Conservation (phyloP, 2,888 invertebrate genomes). For the Eledone cirrhosa region DNA sequence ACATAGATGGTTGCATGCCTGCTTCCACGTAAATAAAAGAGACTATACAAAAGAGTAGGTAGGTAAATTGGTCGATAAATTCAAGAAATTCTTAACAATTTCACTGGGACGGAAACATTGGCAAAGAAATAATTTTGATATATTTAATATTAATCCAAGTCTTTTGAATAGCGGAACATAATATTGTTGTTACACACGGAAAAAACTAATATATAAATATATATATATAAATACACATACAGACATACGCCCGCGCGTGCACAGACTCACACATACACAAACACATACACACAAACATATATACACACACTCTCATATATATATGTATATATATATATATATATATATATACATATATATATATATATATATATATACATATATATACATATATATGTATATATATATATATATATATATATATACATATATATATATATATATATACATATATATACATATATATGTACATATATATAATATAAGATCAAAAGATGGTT, state of each 20-base stretch:
- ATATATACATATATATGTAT: neutral
- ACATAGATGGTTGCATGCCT: neutral
- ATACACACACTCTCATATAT: neutral
- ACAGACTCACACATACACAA: neutral
- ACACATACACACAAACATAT: neutral
- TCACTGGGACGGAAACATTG: no score
- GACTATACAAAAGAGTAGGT: neutral
- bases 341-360: neutral
- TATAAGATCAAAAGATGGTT: no score
- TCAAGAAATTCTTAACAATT: no score
- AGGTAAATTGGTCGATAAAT: neutral
- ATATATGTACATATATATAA: no score
- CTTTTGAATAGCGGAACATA: no score
- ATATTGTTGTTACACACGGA: neutral
- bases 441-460: no score
- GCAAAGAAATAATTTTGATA: no score
- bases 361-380: neutral
- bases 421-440: no score
- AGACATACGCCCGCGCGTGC: no score
- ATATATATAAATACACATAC: no score
- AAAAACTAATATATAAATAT: no score
- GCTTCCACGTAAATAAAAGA: neutral
- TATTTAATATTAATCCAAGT: no score
- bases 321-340: neutral
- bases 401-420: slow-evolving; percentile 1